Conservation (phyloP, 64 coral and sea anemone genomes). For the Montipora cactus region DNA sequence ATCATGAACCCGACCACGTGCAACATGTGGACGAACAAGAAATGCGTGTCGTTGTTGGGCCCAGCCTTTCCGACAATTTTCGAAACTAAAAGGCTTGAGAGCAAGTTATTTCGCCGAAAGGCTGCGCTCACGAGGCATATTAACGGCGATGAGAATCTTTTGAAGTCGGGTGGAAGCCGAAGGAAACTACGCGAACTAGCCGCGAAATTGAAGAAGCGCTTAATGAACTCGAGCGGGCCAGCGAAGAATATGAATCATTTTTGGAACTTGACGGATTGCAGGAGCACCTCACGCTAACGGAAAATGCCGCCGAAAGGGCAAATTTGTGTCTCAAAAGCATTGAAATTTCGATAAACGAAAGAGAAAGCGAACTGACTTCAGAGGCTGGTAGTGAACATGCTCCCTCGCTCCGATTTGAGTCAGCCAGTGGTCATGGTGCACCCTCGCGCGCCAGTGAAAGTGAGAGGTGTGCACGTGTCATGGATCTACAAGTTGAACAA, state of each 20-base stretch:
- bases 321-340: too few relatives aligned
- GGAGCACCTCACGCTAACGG: not conserved
- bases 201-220: not conserved
- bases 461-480: too few relatives aligned
- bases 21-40: not conserved
- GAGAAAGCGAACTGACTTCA: too few relatives aligned
- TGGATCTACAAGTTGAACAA: too few relatives aligned
- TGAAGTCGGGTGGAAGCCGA: not conserved
- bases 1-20: too few relatives aligned
- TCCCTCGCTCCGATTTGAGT: too few relatives aligned
- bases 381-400: too few relatives aligned
- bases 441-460: too few relatives aligned
- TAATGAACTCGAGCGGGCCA: slow-evolving; percentile 1
- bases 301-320: too few relatives aligned
- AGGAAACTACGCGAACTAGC: not conserved
- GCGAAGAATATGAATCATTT: not conserved
- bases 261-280: slow-evolving; percentile 27
- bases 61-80: not conserved
- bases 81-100: not conserved
- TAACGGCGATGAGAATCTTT: not conserved
- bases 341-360: too few relatives aligned
- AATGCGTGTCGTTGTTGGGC: not conserved
- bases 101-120: not conserved
- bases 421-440: too few relatives aligned
- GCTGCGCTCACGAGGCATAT: not conserved